Percentiles rank a stretch among this genome's conserved stretches.
Evolutionary conservation across 1,140 invertebrate species (phyloP).

Genomic region (Reticulitermes speratus): DNA sequence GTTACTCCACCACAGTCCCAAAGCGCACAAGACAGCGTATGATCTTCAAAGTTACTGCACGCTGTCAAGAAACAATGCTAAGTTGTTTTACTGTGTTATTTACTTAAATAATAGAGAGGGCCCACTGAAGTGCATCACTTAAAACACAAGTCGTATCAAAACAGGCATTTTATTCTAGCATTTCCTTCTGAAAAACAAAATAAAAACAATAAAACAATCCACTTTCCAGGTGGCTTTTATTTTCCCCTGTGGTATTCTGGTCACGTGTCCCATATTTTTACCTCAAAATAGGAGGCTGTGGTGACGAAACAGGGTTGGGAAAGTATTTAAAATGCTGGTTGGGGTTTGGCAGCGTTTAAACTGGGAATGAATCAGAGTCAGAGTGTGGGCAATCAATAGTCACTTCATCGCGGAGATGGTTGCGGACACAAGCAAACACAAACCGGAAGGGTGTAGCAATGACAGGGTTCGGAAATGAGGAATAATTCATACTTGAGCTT

Average conservation of each 20-base stretch:
- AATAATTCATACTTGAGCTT: too few species aligned
- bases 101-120: not conserved
- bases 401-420: not conserved
- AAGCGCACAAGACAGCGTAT: too few species aligned
- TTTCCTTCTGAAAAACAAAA: not conserved
- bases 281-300: not conserved
- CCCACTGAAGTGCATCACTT: not conserved
- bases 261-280: not conserved
- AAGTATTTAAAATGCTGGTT: not conserved
- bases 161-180: not conserved
- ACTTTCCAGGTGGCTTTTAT: not conserved
- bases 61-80: not conserved
- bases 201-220: not conserved
- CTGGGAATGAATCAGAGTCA: not conserved
- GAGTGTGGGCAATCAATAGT: not conserved
- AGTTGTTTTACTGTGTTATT: not conserved
- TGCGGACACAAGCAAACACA: too few species aligned
- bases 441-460: too few species aligned
- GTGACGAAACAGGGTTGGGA: not conserved
- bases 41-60: too few species aligned
- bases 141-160: not conserved
- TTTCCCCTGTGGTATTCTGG: not conserved
- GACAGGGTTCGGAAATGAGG: too few species aligned
- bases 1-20: too few species aligned
- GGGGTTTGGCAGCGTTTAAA: not conserved